Evolutionary conservation across 1,140 invertebrate species (phyloP).

Genomic region (Drosophila pseudoananassae): DNA sequence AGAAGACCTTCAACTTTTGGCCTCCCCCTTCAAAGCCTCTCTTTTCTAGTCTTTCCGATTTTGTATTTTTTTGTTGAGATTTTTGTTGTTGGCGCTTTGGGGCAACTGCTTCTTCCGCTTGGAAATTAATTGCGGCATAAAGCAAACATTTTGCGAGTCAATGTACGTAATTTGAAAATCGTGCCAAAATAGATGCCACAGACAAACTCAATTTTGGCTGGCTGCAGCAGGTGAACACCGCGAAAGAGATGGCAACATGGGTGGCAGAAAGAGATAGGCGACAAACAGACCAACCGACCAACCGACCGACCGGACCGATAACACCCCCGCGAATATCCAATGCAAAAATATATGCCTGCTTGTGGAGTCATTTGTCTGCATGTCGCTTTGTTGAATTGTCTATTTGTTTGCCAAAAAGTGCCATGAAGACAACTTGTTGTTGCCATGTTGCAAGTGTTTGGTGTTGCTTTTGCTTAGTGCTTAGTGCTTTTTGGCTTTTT

Average conservation of each 20-base stretch:
- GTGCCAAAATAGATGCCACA: slow-evolving; percentile 76
- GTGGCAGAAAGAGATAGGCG: slow-evolving; percentile 1
- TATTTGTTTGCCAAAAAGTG: slow-evolving; percentile 82
- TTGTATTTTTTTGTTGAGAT: not conserved
- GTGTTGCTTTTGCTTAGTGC: not conserved
- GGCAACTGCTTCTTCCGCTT: slow-evolving; percentile 70
- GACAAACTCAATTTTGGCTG: slow-evolving; percentile 34
- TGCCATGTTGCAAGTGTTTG: slow-evolving; percentile 31
- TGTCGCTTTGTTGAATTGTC: slow-evolving; percentile 80
- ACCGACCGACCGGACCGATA: slow-evolving; percentile 15
- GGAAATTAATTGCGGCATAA: slow-evolving; percentile 81
- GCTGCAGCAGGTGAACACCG: slow-evolving; percentile 61
- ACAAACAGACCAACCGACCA: not conserved
- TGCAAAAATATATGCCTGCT: slow-evolving; percentile 28
- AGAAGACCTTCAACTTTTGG: slow-evolving; percentile 75
- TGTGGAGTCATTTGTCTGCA: slow-evolving; percentile 75
- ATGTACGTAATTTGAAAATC: slow-evolving; percentile 83
- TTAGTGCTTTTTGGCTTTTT: no score
- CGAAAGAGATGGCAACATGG: slow-evolving; percentile 1
- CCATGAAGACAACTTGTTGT: slow-evolving; percentile 79
- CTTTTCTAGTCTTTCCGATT: slow-evolving; percentile 10
- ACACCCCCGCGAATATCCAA: slow-evolving; percentile 71
- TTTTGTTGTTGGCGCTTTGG: slow-evolving; percentile 17
- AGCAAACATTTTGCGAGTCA: slow-evolving; percentile 81
- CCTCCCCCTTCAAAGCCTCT: slow-evolving; percentile 7